Evolutionary conservation across 64 coral and sea anemone species (phyloP).

Genomic region (Pocillopora damicornis): DNA sequence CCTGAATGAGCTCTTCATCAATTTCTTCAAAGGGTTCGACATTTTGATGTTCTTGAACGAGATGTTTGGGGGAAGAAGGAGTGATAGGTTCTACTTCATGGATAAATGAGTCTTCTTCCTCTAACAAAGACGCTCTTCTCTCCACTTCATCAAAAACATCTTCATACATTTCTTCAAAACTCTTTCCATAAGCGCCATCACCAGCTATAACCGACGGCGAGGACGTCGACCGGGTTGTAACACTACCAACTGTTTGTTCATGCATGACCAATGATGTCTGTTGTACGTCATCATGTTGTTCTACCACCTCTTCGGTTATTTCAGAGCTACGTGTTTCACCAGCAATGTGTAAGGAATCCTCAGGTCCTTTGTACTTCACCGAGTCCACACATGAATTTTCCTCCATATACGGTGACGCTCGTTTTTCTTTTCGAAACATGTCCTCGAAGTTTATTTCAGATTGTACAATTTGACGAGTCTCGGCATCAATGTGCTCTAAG

Average conservation of each 20-base stretch:
- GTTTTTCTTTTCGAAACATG: conserved; percentile 37
- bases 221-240: background rate
- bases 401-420: background rate
- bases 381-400: background rate
- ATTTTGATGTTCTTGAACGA: background rate
- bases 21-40: background rate
- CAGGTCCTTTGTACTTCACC: background rate
- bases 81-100: background rate
- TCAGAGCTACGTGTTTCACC: background rate
- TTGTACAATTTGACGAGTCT: conserved; percentile 3
- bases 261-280: background rate
- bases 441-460: conserved; percentile 61
- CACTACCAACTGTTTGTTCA: background rate
- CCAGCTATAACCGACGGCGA: background rate
- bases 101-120: background rate
- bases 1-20: background rate
- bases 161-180: background rate
- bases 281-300: background rate
- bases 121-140: background rate
- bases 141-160: background rate
- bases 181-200: background rate
- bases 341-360: background rate
- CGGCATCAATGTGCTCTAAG: background rate
- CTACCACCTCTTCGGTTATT: background rate
- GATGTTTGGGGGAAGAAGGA: background rate